These are phyloP conservation scores for Caprella mutica DNA, from an alignment of 2,888 invertebrate species.

Conservation along the genomic window DNA sequence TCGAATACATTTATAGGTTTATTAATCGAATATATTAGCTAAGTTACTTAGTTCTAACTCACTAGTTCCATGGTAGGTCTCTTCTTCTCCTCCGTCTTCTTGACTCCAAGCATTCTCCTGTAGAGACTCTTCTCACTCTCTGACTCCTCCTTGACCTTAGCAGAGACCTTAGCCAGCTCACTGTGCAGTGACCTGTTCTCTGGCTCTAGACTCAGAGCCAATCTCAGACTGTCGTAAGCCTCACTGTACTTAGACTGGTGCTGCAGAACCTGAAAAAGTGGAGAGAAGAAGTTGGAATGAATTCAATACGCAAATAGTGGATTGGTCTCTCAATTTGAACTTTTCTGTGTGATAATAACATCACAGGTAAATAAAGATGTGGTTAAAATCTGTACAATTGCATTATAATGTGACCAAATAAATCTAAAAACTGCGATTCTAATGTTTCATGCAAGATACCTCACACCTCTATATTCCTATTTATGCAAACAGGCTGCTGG, in stretches of 20 bases:
- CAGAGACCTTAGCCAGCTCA: slow-evolving; percentile 24
- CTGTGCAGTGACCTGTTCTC: slow-evolving; percentile 27
- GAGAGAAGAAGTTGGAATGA: background rate
- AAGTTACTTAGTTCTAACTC: no score
- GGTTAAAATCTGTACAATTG: no score
- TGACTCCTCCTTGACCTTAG: slow-evolving; percentile 42
- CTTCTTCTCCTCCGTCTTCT: background rate
- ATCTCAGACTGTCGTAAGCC: slow-evolving; percentile 13
- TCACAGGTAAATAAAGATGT: no score
- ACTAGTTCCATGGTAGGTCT: no score
- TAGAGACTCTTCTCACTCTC: slow-evolving; percentile 54
- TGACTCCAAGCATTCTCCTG: slow-evolving; percentile 50
- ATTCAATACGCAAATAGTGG: background rate
- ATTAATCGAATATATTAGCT: no score
- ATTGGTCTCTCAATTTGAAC: background rate
- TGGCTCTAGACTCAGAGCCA: slow-evolving; percentile 27
- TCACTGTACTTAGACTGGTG: slow-evolving; percentile 22
- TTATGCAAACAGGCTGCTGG: no score
- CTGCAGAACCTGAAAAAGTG: slow-evolving; percentile 16
- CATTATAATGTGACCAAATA: no score
- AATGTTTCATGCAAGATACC: no score
- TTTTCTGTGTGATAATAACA: no score
- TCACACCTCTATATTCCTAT: no score
- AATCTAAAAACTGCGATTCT: no score
- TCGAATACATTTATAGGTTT: no score